Conservation (phyloP, 2,888 invertebrate species). For the Drosophila putrida region DNA sequence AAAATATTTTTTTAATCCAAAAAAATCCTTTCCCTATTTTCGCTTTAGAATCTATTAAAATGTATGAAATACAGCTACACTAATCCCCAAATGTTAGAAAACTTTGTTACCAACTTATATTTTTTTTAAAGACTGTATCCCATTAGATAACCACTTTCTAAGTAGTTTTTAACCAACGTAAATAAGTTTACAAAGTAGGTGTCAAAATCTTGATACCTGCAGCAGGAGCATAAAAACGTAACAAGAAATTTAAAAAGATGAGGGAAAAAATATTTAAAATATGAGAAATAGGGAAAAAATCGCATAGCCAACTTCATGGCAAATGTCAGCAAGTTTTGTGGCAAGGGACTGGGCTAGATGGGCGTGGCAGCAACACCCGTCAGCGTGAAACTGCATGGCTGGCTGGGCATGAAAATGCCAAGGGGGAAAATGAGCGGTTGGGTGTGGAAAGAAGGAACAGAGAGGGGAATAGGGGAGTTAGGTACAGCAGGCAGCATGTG, state of each 20-base stretch:
- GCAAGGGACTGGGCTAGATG: conserved; percentile 29
- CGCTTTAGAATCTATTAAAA: neutral
- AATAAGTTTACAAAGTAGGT: conserved; percentile 32
- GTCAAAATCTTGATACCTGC: conserved; percentile 51
- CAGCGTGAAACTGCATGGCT: conserved; percentile 74
- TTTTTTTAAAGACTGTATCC: neutral
- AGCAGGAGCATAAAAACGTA: conserved; percentile 15
- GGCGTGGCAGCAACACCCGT: conserved; percentile 68
- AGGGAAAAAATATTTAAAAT: conserved; percentile 21
- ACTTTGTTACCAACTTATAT: neutral
- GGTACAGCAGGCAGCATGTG: conserved; percentile 60
- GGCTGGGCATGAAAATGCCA: conserved; percentile 72
- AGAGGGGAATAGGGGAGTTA: neutral
- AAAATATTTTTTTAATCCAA: too few relatives aligned
- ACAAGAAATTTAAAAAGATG: conserved; percentile 23
- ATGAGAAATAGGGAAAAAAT: conserved; percentile 28
- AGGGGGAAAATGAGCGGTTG: neutral
- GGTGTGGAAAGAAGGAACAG: too few relatives aligned
- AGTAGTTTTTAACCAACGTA: conserved; percentile 6
- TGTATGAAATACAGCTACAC: neutral
- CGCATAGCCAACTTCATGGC: conserved; percentile 55
- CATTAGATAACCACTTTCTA: conserved; percentile 17
- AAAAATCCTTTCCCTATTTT: too few relatives aligned
- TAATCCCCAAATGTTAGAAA: neutral
- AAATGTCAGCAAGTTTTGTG: conserved; percentile 71